Evolutionary conservation across 2,888 invertebrate genomes (phyloP), one percentile per base, ranked within the genome.

Genomic region (Diadegma fenestrale): DNA sequence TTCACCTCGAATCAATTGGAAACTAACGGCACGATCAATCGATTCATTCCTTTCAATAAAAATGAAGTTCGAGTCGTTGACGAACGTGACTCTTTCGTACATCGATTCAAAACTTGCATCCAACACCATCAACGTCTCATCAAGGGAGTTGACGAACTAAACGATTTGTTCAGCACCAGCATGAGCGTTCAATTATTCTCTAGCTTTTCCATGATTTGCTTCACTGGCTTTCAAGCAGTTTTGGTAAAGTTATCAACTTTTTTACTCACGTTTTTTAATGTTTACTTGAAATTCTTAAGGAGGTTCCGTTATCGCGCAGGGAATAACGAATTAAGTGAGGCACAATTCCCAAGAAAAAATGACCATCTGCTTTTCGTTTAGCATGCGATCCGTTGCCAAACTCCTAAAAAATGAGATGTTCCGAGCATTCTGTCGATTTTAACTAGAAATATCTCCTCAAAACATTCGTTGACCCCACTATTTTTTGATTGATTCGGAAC

Each of bases 211-310:
- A 91, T 92, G 77, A 92, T 93, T 82, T 93, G 93, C 79, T 82
- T 93, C 66, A 92, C 92, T 37, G 91, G 92, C 77, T 93, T 92
- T 78, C 92, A 93, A 87, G 90, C 91, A 2, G 87, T 90, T 66
- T 85, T 89, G 84, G 90, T 91, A 81, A 85, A 84, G 80, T 30
- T 69, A 4, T 5, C 22, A 10, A 4, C 0, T 33, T 17, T 14
- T 66, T 45, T 19, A 43, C n/a, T 75, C 1, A 1, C 12, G 22
- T 81, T 19, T 73, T 33, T 58, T 69, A 1, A 22, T 12, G 22
- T 12, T 54, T 22, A 54, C 10, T 10, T 2, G 22, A 22, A 22
- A 10, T n/a, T n/a, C 10, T 54, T 51, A n/a, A n/a, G n/a, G n/a
- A n/a, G n/a, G n/a, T n/a, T n/a, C n/a, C n/a, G n/a, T n/a, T n/a